Conservation (phyloP, 2,113 vertebrate species). For the Nycticebus coucang region DNA sequence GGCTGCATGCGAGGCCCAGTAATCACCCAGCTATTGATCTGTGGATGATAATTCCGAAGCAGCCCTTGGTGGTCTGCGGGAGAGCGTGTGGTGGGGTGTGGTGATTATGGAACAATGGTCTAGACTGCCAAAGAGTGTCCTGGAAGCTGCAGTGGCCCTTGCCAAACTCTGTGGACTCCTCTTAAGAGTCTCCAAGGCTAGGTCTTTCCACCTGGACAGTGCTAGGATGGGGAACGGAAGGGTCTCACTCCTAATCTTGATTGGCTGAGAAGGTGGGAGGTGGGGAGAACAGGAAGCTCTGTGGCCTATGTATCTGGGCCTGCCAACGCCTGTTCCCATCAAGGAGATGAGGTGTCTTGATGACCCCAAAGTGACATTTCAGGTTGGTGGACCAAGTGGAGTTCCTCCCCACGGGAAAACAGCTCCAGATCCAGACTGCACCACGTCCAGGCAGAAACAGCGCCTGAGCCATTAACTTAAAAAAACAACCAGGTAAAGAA, state of each 20-base stretch:
- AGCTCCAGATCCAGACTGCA: background rate
- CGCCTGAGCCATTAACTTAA: background rate
- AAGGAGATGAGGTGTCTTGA: background rate
- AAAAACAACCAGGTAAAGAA: background rate
- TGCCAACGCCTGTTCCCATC: background rate
- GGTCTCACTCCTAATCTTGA: background rate
- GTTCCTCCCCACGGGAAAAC: constrained; percentile 64
- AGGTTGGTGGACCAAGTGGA: background rate
- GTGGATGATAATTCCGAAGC: constrained; percentile 57
- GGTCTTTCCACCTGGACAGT: background rate
- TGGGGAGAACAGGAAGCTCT: background rate
- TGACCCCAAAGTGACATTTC: constrained; percentile 55
- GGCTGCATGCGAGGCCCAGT: background rate
- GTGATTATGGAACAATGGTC: background rate
- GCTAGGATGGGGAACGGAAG: background rate
- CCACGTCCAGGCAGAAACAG: constrained; percentile 34
- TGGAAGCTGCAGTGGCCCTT: background rate
- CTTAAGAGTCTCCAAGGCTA: too few species aligned
- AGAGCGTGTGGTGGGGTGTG: background rate
- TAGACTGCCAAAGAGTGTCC: background rate
- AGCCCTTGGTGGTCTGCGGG: background rate
- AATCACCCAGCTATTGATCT: constrained; percentile 75
- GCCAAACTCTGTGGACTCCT: rapidly evolving
- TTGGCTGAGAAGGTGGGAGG: background rate
- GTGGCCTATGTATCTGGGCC: background rate